These are phyloP conservation scores for Empidonax traillii DNA, from an alignment of 2,113 vertebrate genomes.

Conservation along the genomic window DNA sequence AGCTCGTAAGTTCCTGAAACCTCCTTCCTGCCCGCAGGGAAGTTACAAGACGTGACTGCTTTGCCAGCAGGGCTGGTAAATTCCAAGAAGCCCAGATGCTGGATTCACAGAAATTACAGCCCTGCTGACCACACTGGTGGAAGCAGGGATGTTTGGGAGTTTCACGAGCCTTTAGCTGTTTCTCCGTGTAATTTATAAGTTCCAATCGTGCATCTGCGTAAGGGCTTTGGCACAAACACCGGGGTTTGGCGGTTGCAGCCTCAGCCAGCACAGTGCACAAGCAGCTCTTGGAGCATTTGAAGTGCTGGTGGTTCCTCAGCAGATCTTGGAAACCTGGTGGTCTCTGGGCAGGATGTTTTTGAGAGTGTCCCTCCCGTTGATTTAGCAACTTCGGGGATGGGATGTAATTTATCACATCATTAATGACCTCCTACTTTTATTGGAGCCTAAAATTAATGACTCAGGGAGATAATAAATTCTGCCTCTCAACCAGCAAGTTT, in stretches of 20 bases:
- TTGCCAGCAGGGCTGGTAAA: conserved; percentile 24
- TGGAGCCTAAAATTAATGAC: background rate
- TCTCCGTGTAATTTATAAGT: conserved; percentile 3
- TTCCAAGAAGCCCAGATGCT: conserved; percentile 49
- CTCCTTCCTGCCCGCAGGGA: background rate
- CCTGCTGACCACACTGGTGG: conserved; percentile 29
- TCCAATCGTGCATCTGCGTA: conserved; percentile 2
- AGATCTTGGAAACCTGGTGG: background rate
- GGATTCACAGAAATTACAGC: conserved; percentile 54
- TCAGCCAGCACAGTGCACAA: background rate
- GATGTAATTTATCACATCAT: background rate
- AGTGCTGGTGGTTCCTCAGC: background rate
- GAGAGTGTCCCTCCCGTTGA: background rate
- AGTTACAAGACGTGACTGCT: background rate
- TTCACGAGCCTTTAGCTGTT: conserved; percentile 15
- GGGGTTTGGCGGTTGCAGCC: background rate
- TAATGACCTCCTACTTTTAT: background rate
- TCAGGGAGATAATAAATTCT: background rate
- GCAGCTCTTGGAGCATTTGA: background rate
- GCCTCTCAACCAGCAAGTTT: background rate
- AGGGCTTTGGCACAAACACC: conserved; percentile 23
- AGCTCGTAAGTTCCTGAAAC: conserved; percentile 29
- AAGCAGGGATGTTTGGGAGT: conserved; percentile 8
- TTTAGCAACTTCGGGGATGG: background rate
- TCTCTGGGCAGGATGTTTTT: background rate